phyloP scores from a whole-genome alignment of 1,140 invertebrate genomes.

The Drosophila repletoides region DNA sequence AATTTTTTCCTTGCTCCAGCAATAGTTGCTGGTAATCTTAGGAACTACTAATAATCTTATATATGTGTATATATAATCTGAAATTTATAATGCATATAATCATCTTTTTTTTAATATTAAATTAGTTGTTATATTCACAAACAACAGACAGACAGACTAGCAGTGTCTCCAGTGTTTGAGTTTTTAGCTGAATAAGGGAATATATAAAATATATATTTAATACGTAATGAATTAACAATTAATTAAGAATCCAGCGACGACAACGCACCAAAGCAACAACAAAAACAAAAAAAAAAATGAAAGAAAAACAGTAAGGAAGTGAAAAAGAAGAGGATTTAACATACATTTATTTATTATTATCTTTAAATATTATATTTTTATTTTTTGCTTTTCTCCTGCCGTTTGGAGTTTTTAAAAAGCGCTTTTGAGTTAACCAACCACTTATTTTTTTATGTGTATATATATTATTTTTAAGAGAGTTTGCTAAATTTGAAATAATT shows the following conservation, averaged over 20 bases:
- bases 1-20: conserved; percentile 25
- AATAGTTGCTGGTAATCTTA: conserved; percentile 12
- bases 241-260: not conserved
- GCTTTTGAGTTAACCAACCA: not conserved
- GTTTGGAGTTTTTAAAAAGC: conserved; percentile 46
- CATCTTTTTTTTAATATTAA: conserved; percentile 53
- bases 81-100: conserved; percentile 21
- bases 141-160: conserved; percentile 23
- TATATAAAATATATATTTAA: conserved; percentile 10
- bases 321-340: not conserved
- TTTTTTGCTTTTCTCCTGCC: conserved; percentile 1
- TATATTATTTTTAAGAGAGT: not conserved
- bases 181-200: conserved; percentile 16
- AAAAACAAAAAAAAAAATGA: conserved; percentile 2
- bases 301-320: not conserved
- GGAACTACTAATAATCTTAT: conserved; percentile 12
- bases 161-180: conserved; percentile 27
- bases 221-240: conserved; percentile 20
- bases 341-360: conserved; percentile 12
- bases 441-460: not conserved
- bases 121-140: conserved; percentile 50
- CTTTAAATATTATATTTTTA: not conserved
- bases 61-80: conserved; percentile 15
- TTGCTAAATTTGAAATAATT: not conserved
- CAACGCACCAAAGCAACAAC: conserved; percentile 38